A percentile compares a stretch with the other conserved stretches of the same genome.
Evolutionary conservation across 1,140 invertebrate species (phyloP).

Genomic region (Hyposmocoma kahamanoa): DNA sequence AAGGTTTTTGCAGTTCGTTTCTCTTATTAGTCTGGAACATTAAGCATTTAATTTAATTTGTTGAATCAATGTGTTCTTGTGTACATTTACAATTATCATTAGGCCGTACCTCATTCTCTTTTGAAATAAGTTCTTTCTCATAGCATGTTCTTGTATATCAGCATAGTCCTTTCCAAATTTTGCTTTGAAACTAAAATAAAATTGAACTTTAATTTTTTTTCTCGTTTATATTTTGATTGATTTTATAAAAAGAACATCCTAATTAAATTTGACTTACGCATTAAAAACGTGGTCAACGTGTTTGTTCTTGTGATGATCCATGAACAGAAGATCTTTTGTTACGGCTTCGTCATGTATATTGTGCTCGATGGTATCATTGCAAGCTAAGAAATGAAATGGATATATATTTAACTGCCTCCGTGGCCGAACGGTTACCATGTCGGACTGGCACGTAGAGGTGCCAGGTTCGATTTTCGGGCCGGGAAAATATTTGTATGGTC

Average conservation of each 20-base stretch:
- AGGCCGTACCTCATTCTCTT: slow-evolving; percentile 25
- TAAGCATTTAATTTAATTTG: neutral
- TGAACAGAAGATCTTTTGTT: slow-evolving; percentile 4
- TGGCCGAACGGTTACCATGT: no score
- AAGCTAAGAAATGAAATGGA: no score
- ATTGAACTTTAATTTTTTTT: neutral
- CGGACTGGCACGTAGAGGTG: no score
- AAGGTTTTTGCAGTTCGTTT: slow-evolving; percentile 32
- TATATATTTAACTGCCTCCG: no score
- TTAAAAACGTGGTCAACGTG: slow-evolving; percentile 27
- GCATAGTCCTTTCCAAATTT: slow-evolving; percentile 24
- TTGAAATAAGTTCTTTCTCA: slow-evolving; percentile 30
- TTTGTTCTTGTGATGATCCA: slow-evolving; percentile 21
- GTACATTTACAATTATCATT: neutral
- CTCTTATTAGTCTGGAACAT: slow-evolving; percentile 22
- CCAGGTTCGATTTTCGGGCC: no score
- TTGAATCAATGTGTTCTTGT: neutral
- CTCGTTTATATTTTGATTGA: neutral
- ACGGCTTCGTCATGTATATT: slow-evolving; percentile 2
- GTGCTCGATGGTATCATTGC: neutral
- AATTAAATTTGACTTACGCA: slow-evolving; percentile 13
- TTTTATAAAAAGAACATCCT: neutral
- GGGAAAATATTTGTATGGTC: no score
- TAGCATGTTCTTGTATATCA: slow-evolving; percentile 26
- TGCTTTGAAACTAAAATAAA: slow-evolving; percentile 26